phyloP scores from a whole-genome alignment of 35 echinoderm and acorn worm genomes.

The Heliocidaris tuberculata region DNA sequence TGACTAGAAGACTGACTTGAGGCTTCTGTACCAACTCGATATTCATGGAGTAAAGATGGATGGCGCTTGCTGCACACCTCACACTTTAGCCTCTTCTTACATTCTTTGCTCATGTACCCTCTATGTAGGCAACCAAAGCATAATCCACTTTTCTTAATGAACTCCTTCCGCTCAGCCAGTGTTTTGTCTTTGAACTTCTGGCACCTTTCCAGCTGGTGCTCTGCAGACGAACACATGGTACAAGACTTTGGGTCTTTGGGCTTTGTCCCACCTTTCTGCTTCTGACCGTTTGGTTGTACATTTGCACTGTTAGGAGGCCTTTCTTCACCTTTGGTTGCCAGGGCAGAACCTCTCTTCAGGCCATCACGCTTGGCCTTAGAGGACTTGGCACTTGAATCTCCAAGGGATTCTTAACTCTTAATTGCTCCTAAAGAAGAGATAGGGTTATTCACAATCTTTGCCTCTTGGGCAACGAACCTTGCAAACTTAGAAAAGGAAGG shows the following conservation, averaged over 20 bases:
- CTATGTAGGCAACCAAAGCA: constrained; percentile 79
- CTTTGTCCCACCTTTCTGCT: background rate
- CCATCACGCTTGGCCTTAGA: background rate
- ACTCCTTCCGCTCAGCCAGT: constrained; percentile 47
- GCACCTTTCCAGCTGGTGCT: constrained; percentile 61
- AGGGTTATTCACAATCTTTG: constrained; percentile 48
- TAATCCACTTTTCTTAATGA: constrained; percentile 55
- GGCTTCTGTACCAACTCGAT: too few species aligned
- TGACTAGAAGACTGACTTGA: too few species aligned
- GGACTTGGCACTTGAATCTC: background rate
- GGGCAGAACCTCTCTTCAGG: background rate
- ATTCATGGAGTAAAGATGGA: constrained; percentile 64
- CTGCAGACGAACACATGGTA: constrained; percentile 49
- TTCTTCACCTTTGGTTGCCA: background rate
- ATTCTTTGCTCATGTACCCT: constrained; percentile 63
- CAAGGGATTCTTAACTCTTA: background rate
- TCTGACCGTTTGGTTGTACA: background rate
- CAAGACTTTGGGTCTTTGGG: constrained; percentile 33
- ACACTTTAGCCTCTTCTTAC: constrained; percentile 60
- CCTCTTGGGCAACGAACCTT: constrained; percentile 49
- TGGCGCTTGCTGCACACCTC: constrained; percentile 65
- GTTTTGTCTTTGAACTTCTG: constrained; percentile 36
- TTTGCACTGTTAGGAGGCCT: too few species aligned
- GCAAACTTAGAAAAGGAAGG: constrained; percentile 25
- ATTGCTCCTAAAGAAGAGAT: constrained; percentile 50